phyloP scores from a whole-genome alignment of 2,113 vertebrate species.

The Mastomys coucha region DNA sequence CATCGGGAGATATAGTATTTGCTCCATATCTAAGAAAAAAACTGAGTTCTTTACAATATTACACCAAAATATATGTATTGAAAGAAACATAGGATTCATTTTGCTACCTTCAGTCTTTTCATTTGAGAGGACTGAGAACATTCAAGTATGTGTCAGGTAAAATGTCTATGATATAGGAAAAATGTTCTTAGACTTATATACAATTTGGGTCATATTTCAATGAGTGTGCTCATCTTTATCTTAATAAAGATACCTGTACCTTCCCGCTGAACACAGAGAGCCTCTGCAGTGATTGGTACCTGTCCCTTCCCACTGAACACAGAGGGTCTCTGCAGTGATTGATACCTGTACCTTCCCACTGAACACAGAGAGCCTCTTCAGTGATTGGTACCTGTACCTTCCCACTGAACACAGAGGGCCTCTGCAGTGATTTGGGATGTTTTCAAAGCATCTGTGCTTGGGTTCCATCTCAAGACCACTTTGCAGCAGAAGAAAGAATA shows the following conservation, averaged over 20 bases:
- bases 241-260: neutral
- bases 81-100: neutral
- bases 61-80: neutral
- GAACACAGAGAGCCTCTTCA: neutral
- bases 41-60: neutral
- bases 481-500: neutral
- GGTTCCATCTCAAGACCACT: neutral
- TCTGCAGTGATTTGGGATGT: neutral
- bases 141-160: neutral
- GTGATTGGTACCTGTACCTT: neutral
- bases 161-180: neutral
- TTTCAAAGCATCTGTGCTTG: neutral
- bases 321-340: neutral
- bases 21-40: neutral
- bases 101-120: conserved; percentile 14
- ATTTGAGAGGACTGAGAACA: neutral
- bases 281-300: neutral
- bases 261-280: neutral
- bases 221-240: neutral
- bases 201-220: neutral
- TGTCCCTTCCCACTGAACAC: neutral
- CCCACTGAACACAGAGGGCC: neutral
- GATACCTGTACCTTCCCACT: neutral
- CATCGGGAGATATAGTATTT: neutral
- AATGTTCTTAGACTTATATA: neutral